Evolutionary conservation across 2,113 vertebrate genomes (phyloP).

Genomic region (Maccullochella peelii): DNA sequence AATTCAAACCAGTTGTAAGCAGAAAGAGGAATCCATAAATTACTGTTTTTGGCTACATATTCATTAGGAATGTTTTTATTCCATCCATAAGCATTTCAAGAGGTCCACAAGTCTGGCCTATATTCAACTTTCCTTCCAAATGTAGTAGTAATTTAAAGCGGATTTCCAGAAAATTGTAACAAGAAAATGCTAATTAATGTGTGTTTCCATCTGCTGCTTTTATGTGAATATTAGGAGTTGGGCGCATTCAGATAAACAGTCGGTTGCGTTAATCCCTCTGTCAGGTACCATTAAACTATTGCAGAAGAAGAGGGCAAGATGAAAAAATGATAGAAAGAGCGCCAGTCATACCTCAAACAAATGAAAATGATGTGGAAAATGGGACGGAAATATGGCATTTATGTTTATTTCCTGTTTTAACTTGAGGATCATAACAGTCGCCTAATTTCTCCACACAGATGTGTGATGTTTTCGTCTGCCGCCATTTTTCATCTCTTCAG

Average conservation of each 20-base stretch:
- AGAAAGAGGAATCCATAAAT: slow-evolving; percentile 8
- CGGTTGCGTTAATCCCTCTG: too few species aligned
- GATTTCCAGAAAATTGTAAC: background rate
- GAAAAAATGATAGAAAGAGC: too few species aligned
- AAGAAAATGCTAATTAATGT: background rate
- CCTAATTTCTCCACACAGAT: background rate
- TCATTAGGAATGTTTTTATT: background rate
- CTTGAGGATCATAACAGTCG: background rate
- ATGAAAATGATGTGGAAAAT: background rate
- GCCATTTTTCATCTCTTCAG: background rate
- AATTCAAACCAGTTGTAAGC: slow-evolving; percentile 50
- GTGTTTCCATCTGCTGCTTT: background rate
- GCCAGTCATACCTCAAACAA: too few species aligned
- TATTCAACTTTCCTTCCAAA: background rate
- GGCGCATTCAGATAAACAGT: too few species aligned
- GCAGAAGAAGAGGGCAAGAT: too few species aligned
- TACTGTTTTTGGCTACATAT: background rate
- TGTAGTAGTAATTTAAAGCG: background rate
- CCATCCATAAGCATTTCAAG: slow-evolving; percentile 1
- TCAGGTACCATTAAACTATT: too few species aligned
- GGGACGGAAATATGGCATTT: background rate
- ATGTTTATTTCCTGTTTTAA: too few species aligned
- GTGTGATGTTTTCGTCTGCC: background rate
- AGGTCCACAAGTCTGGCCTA: background rate
- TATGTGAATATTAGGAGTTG: background rate